Conservation (phyloP, 2,797 vertebrate genomes). For the Phyllotis vaccarum region DNA sequence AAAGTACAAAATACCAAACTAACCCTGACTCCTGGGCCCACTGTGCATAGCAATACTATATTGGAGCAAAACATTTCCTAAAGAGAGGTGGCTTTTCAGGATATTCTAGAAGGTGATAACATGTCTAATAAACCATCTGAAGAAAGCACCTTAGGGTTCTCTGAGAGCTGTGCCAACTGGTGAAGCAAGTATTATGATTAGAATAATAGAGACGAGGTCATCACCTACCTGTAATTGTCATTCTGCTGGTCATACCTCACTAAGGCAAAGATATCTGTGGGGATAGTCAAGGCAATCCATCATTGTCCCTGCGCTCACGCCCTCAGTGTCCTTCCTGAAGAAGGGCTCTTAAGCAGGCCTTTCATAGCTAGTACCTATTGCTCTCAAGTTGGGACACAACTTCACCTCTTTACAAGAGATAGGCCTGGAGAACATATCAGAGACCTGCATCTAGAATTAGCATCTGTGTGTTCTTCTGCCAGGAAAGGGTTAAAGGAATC, state of each 20-base stretch:
- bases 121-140: neutral
- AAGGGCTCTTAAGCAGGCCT: neutral
- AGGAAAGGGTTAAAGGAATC: neutral
- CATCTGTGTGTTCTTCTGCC: neutral
- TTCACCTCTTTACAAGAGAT: neutral
- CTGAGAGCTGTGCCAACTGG: neutral
- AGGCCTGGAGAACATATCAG: neutral
- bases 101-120: neutral
- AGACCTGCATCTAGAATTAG: neutral
- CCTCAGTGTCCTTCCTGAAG: neutral
- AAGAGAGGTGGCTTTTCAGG: neutral
- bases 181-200: neutral
- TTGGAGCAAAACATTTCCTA: neutral
- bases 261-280: slow-evolving; percentile 99
- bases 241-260: slow-evolving; percentile 97
- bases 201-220: neutral
- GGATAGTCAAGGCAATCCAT: slow-evolving; percentile 85
- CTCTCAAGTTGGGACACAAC: neutral
- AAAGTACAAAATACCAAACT: neutral
- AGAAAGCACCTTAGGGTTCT: neutral
- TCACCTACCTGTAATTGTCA: slow-evolving; percentile 96
- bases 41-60: neutral
- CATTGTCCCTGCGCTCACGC: neutral
- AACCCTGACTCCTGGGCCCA: neutral
- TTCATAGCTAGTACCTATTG: neutral